Evolutionary conservation across 2,888 invertebrate genomes (phyloP).

Genomic region (Lysandra coridon): DNA sequence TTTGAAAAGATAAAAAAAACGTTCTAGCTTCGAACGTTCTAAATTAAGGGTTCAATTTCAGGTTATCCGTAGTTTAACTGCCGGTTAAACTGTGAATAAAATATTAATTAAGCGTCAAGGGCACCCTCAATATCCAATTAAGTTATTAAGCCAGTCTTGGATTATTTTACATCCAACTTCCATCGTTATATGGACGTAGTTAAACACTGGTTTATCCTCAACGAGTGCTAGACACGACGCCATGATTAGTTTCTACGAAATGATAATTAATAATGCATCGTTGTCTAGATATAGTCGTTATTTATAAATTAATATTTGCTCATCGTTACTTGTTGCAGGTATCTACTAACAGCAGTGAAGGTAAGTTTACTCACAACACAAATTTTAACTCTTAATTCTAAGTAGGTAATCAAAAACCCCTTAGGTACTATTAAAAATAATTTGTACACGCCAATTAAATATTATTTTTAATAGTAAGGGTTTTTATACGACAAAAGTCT

Average conservation of each 20-base stretch:
- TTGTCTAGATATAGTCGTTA: constrained; percentile 1
- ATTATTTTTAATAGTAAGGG: too few species aligned
- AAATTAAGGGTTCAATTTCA: not conserved
- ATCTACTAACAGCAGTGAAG: not conserved
- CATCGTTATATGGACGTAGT: constrained; percentile 10
- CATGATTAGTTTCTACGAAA: not conserved
- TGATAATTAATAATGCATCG: constrained; percentile 16
- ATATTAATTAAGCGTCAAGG: not conserved
- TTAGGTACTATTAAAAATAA: too few species aligned
- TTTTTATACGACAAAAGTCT: too few species aligned
- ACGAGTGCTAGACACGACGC: constrained; percentile 4
- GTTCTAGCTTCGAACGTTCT: not conserved
- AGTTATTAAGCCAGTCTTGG: constrained; percentile 4
- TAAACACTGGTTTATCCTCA: constrained; percentile 1
- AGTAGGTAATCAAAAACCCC: too few species aligned
- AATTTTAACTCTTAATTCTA: too few species aligned
- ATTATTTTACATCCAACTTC: constrained; percentile 7
- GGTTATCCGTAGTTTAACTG: not conserved
- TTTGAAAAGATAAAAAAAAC: not conserved
- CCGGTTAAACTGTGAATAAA: not conserved
- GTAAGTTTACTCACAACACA: not conserved
- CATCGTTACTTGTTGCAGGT: not conserved
- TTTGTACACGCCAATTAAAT: too few species aligned
- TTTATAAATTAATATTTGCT: not conserved
- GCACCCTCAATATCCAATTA: constrained; percentile 9